Evolutionary conservation across 2,113 vertebrate genomes (phyloP).

Genomic region (Trogon melanurus): DNA sequence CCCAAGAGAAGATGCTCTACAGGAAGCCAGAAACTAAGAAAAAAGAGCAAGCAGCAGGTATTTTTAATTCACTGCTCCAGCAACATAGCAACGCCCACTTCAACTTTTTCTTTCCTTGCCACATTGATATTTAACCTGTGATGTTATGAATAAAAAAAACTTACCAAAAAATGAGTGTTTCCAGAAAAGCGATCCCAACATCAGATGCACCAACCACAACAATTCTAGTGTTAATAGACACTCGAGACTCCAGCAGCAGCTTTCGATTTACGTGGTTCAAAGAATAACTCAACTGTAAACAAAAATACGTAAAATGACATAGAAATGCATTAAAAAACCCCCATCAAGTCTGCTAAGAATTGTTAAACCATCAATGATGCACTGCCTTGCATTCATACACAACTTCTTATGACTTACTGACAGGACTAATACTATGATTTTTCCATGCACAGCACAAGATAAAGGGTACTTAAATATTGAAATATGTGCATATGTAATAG

Average conservation of each 20-base stretch:
- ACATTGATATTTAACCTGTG: background rate
- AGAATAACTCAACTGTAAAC: conserved; percentile 79
- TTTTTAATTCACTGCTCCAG: background rate
- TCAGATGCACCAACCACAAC: conserved; percentile 93
- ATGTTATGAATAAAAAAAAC: conserved; percentile 36
- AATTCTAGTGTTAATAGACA: conserved; percentile 84
- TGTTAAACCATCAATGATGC: background rate
- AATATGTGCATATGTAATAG: background rate
- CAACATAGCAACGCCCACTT: background rate
- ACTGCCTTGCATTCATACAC: background rate
- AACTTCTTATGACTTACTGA: background rate
- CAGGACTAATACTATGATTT: background rate
- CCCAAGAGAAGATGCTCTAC: background rate
- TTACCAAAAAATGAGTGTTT: conserved; percentile 89
- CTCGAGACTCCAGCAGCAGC: conserved; percentile 86
- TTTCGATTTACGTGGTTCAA: conserved; percentile 90
- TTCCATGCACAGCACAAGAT: background rate
- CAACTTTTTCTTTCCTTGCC: background rate
- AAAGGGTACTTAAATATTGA: background rate
- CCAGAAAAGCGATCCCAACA: conserved; percentile 89
- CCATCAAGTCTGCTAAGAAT: background rate
- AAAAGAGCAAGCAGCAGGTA: background rate
- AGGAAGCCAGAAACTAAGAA: background rate
- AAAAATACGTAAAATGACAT: background rate
- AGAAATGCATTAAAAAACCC: background rate